Percentiles rank a stretch among this genome's conserved stretches.
These are phyloP conservation scores for Anguilla pacifica DNA, from an alignment of 2,797 vertebrate species.

Conservation along the genomic window DNA sequence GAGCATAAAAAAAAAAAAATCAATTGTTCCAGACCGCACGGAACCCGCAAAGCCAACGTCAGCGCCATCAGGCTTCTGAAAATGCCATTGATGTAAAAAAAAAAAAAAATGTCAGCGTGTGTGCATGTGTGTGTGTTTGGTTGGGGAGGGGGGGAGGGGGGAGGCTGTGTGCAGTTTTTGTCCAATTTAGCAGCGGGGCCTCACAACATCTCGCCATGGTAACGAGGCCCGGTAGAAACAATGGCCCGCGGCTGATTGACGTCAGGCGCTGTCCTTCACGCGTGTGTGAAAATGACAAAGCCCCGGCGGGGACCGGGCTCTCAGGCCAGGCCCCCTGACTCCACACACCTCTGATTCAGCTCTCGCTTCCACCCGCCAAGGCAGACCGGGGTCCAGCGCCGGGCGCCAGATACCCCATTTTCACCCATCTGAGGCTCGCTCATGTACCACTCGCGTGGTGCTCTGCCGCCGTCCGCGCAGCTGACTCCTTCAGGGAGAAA, in stretches of 20 bases:
- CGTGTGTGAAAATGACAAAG: constrained; percentile 57
- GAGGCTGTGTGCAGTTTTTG: background rate
- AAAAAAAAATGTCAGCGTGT: background rate
- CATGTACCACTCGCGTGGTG: background rate
- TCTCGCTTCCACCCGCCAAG: background rate
- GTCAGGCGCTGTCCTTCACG: constrained; percentile 66
- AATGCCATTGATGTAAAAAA: constrained; percentile 49
- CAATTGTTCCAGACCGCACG: constrained; percentile 36
- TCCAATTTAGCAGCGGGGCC: constrained; percentile 60
- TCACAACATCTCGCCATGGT: constrained; percentile 68
- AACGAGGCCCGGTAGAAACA: constrained; percentile 56
- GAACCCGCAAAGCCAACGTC: constrained; percentile 46
- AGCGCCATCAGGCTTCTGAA: constrained; percentile 39
- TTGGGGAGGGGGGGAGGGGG: too few relatives aligned
- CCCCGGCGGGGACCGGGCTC: constrained; percentile 38
- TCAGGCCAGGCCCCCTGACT: too few relatives aligned
- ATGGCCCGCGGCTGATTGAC: constrained; percentile 54
- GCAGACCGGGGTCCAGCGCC: background rate
- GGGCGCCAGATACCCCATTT: background rate
- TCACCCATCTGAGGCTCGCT: background rate
- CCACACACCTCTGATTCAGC: background rate
- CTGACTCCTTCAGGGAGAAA: background rate
- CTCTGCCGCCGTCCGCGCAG: background rate
- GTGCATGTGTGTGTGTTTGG: background rate
- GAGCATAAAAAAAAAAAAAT: constrained; percentile 42